These are phyloP conservation scores for Catharus minimus DNA, from an alignment of 2,113 vertebrate genomes.

Conservation along the genomic window DNA sequence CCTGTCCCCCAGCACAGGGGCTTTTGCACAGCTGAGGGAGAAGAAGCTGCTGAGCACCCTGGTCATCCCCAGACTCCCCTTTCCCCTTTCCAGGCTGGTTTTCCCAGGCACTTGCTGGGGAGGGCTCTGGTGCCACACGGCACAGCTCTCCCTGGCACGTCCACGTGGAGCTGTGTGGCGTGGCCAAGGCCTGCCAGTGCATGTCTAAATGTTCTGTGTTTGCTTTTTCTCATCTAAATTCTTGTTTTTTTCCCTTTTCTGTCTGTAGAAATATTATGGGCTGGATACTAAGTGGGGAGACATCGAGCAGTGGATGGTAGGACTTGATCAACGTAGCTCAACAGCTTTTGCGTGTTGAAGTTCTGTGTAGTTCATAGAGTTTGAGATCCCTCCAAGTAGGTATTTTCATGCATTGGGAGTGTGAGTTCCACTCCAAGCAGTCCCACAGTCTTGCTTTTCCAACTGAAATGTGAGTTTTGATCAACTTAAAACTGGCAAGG, in stretches of 20 bases:
- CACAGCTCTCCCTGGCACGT: not conserved
- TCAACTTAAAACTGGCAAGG: not conserved
- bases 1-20: not conserved
- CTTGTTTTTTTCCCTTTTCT: constrained; percentile 59
- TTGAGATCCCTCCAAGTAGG: not conserved
- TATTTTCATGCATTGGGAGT: not conserved
- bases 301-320: constrained; percentile 99
- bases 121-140: fast-evolving
- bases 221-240: constrained; percentile 52
- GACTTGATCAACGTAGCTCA: constrained; percentile 37
- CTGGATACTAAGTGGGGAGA: constrained; percentile 92
- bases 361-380: not conserved
- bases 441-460: not conserved
- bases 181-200: not conserved
- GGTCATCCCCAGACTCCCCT: not conserved
- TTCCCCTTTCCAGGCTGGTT: not conserved
- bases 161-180: not conserved
- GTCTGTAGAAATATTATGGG: constrained; percentile 93
- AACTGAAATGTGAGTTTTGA: not conserved
- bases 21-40: not conserved
- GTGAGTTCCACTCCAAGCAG: not conserved
- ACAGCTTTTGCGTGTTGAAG: not conserved
- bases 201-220: not conserved
- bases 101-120: fast-evolving
- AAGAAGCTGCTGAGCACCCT: fast-evolving